phyloP scores from a whole-genome alignment of 1,140 invertebrate species.

The Diuraphis noxia region DNA sequence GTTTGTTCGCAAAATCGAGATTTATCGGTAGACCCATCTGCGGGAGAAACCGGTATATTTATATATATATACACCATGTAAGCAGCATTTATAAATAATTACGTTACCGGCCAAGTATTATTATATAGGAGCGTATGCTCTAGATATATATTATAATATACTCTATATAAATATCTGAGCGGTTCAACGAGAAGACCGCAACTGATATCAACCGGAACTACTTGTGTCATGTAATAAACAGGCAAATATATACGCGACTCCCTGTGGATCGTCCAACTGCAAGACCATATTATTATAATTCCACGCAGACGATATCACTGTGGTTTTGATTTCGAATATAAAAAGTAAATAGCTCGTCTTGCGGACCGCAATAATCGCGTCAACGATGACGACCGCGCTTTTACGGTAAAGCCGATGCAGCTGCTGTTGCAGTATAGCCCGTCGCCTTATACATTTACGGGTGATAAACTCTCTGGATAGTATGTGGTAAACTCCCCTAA shows the following conservation, averaged over 20 bases:
- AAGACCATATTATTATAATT: background rate
- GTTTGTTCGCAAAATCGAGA: conserved; percentile 14
- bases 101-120: background rate
- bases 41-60: background rate
- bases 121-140: background rate
- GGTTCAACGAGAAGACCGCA: background rate
- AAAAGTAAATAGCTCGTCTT: background rate
- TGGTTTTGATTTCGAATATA: background rate
- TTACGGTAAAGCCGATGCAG: too few relatives aligned
- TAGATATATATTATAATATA: background rate
- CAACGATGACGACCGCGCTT: too few relatives aligned
- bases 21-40: background rate
- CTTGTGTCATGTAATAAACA: background rate
- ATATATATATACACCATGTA: background rate
- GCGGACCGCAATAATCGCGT: too few relatives aligned
- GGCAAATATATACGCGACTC: background rate
- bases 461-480: too few relatives aligned
- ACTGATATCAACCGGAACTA: conserved; percentile 1
- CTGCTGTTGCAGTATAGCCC: too few relatives aligned
- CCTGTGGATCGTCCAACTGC: background rate
- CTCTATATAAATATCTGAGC: background rate
- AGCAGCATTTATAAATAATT: background rate
- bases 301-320: background rate
- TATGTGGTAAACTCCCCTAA: too few relatives aligned
- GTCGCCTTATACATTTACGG: too few relatives aligned